Conservation (phyloP, 2,113 vertebrate species). For the Vulpes lagopus region DNA sequence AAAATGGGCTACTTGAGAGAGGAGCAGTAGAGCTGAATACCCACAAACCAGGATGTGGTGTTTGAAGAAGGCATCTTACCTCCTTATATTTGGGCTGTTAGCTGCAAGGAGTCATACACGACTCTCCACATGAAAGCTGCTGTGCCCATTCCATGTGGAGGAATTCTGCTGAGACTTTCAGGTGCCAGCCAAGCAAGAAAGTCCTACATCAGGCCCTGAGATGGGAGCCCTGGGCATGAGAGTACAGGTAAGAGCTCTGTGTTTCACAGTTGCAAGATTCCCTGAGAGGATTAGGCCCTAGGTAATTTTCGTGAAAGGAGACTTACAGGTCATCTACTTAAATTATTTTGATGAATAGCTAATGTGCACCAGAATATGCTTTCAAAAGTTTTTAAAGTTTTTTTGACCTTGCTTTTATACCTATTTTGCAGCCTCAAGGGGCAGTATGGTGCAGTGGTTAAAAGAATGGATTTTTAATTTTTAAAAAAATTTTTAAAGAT, state of each 20-base stretch:
- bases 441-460: neutral
- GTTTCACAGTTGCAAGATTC: neutral
- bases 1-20: neutral
- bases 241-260: fast-evolving
- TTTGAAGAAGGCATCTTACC: neutral
- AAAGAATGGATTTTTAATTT: neutral
- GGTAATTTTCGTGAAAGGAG: neutral
- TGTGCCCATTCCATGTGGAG: neutral
- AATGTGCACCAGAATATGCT: neutral
- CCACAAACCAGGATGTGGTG: neutral
- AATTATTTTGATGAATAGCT: neutral
- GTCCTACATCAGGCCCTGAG: neutral
- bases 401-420: neutral
- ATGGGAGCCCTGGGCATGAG: neutral
- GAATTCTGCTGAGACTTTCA: neutral
- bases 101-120: neutral
- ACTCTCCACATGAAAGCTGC: neutral
- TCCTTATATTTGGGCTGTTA: neutral
- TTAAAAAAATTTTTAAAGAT: too few relatives aligned
- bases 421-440: neutral
- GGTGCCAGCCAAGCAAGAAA: neutral
- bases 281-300: neutral
- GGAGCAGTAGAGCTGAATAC: neutral
- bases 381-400: neutral
- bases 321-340: neutral